phyloP scores from a whole-genome alignment of 2,888 invertebrate genomes.

The Orthosia cruda region DNA sequence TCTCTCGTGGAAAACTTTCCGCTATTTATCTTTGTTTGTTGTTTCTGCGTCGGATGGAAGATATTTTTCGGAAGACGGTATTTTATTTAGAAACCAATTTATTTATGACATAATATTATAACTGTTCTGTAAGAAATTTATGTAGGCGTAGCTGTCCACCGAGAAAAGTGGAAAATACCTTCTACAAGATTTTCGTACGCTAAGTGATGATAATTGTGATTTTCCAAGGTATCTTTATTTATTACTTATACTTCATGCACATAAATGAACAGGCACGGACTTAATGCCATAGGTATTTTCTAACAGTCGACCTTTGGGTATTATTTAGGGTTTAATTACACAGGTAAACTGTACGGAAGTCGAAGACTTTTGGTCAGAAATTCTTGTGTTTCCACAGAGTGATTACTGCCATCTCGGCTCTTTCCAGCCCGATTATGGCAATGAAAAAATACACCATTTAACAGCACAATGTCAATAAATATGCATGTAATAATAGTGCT shows the following conservation, averaged over 20 bases:
- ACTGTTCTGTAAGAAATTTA: constrained; percentile 19
- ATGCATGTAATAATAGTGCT: neutral
- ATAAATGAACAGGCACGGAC: too few species aligned
- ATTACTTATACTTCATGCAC: too few species aligned
- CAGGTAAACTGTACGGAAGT: neutral
- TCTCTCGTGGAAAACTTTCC: constrained; percentile 50
- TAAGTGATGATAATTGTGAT: neutral
- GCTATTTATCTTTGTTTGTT: constrained; percentile 60
- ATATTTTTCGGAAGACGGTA: constrained; percentile 47
- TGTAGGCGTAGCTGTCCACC: constrained; percentile 1
- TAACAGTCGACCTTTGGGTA: neutral
- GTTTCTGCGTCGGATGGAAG: constrained; percentile 35
- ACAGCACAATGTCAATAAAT: too few species aligned
- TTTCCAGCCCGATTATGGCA: neutral
- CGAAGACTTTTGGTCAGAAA: neutral
- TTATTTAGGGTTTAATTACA: neutral
- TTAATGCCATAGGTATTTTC: too few species aligned
- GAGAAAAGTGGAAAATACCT: constrained; percentile 6
- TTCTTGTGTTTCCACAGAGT: neutral
- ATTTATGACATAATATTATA: constrained; percentile 27
- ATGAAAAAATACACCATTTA: neutral
- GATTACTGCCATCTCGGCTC: neutral
- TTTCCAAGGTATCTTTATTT: neutral
- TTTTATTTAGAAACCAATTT: constrained; percentile 42
- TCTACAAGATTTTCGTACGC: neutral